Percentiles rank a stretch among this genome's conserved stretches.
phyloP scores from a whole-genome alignment of 2,113 vertebrate genomes.

The Paradisaea rubra region DNA sequence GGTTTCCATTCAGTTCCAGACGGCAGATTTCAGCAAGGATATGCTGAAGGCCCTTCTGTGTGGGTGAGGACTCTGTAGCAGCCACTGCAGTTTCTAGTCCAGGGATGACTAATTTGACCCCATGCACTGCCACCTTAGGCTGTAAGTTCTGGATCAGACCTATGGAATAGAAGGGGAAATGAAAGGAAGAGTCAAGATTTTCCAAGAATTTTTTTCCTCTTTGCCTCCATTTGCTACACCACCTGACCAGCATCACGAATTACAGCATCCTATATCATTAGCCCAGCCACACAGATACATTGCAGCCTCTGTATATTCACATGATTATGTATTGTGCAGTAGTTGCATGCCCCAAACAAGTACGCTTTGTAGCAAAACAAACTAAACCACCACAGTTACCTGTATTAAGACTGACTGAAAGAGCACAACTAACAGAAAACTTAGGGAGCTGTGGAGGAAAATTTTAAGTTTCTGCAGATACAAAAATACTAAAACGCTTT shows the following conservation, averaged over 20 bases:
- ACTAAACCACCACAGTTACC: neutral
- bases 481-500: neutral
- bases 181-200: neutral
- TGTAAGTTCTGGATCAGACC: conserved; percentile 78
- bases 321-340: neutral
- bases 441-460: neutral
- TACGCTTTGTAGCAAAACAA: neutral
- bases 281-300: neutral
- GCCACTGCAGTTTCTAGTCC: conserved; percentile 62
- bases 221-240: neutral
- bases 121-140: conserved; percentile 78
- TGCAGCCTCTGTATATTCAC: neutral
- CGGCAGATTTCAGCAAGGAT: conserved; percentile 80
- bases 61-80: neutral
- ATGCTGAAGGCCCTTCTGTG: conserved; percentile 72
- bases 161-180: neutral
- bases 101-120: conserved; percentile 78
- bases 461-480: neutral
- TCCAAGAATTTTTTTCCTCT: neutral
- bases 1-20: conserved; percentile 87
- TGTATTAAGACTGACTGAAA: neutral
- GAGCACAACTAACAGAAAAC: neutral
- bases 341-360: neutral
- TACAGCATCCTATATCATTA: neutral
- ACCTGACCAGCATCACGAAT: neutral